Conservation (phyloP, 1,140 invertebrate species). For the Goniozus legneri region DNA sequence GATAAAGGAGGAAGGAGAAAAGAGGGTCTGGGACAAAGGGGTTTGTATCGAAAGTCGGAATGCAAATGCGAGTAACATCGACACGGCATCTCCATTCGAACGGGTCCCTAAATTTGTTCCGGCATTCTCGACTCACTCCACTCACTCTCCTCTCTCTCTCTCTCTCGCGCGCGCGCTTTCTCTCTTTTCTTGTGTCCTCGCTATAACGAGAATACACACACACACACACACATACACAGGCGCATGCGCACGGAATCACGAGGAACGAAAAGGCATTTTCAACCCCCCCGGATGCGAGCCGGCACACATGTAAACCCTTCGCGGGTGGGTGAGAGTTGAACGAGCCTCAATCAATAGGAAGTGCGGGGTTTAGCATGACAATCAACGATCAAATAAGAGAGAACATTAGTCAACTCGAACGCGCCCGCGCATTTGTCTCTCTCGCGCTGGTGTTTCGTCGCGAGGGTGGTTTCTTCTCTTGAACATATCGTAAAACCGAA, state of each 20-base stretch:
- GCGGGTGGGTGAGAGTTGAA: not conserved
- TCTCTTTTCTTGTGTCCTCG: constrained; percentile 7
- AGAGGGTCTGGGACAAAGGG: constrained; percentile 19
- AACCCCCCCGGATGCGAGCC: no score
- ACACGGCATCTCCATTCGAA: constrained; percentile 37
- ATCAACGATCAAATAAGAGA: constrained; percentile 38
- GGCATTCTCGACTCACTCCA: no score
- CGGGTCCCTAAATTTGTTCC: constrained; percentile 35
- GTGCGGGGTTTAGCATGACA: no score
- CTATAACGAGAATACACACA: constrained; percentile 5
- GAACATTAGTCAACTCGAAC: constrained; percentile 21
- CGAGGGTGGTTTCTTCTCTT: not conserved
- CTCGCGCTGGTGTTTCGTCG: no score
- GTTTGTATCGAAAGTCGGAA: constrained; percentile 37
- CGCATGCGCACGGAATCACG: no score
- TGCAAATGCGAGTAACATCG: constrained; percentile 37
- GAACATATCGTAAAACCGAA: no score
- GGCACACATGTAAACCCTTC: no score
- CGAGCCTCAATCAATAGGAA: constrained; percentile 16
- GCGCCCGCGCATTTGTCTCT: no score
- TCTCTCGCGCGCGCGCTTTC: no score
- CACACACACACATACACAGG: constrained; percentile 6
- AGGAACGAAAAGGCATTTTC: no score
- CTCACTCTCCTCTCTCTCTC: not conserved
- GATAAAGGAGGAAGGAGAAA: not conserved